Conservation (phyloP, 1,140 invertebrate species). For the Octopus sinensis region DNA sequence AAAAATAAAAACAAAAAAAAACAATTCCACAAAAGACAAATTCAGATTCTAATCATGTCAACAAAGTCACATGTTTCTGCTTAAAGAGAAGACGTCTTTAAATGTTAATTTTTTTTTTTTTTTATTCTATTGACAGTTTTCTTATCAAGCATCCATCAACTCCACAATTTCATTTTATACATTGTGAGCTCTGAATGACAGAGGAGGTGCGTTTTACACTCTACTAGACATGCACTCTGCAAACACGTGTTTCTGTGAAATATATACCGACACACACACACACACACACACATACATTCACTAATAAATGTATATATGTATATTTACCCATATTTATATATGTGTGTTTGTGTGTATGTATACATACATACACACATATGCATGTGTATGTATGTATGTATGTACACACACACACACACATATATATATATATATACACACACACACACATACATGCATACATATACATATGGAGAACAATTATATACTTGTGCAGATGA, state of each 20-base stretch:
- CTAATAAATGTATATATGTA: neutral
- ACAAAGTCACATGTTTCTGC: neutral
- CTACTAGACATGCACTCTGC: no score
- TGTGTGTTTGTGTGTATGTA: neutral
- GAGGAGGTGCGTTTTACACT: neutral
- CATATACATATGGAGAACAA: neutral
- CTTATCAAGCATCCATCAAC: neutral
- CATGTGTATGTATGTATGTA: neutral
- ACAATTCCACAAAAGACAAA: no score
- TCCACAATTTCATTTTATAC: neutral
- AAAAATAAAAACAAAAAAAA: no score
- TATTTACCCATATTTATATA: neutral
- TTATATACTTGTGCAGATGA: neutral
- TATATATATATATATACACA: neutral
- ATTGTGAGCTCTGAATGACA: neutral
- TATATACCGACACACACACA: neutral
- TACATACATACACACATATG: neutral
- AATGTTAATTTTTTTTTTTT: neutral
- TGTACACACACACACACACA: neutral
- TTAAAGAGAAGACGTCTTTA: neutral
- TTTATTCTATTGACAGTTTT: neutral
- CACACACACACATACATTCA: neutral
- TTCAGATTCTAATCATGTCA: constrained; percentile 3
- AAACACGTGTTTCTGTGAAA: neutral
- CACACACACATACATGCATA: neutral